Evolutionary conservation across 2,113 vertebrate species (phyloP).

Genomic region (Ciconia boyciana): DNA sequence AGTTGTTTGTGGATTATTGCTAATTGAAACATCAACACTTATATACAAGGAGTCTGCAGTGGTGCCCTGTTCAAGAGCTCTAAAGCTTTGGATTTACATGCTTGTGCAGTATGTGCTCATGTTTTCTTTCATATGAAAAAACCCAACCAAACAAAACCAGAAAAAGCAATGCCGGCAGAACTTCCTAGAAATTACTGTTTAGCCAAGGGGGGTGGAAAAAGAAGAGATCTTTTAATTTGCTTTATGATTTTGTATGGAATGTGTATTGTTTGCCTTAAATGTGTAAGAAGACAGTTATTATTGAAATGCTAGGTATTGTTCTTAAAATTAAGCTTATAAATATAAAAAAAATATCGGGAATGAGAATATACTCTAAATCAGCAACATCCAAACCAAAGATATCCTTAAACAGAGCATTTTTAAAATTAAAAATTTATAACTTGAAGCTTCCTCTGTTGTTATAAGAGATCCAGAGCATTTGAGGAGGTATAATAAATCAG

Average conservation of each 20-base stretch:
- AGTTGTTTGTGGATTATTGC: constrained; percentile 41
- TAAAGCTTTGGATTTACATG: neutral
- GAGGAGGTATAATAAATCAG: neutral
- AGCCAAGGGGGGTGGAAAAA: neutral
- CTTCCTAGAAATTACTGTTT: neutral
- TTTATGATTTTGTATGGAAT: neutral
- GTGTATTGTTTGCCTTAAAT: neutral
- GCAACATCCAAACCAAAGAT: neutral
- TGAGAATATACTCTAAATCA: neutral
- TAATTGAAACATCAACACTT: constrained; percentile 49
- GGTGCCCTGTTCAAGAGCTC: neutral
- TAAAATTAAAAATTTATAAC: neutral
- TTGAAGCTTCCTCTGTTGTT: neutral
- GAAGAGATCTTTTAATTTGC: neutral
- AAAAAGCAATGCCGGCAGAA: neutral
- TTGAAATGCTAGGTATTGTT: neutral
- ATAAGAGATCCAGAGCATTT: neutral
- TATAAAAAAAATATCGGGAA: neutral
- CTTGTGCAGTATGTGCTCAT: neutral
- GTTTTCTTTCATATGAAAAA: constrained; percentile 23
- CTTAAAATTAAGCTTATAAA: neutral
- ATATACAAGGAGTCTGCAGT: neutral
- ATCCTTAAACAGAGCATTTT: neutral
- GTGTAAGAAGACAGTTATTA: neutral
- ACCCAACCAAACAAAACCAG: neutral